Conservation (phyloP, 2,888 invertebrate genomes). For the Morinoia aosen region DNA sequence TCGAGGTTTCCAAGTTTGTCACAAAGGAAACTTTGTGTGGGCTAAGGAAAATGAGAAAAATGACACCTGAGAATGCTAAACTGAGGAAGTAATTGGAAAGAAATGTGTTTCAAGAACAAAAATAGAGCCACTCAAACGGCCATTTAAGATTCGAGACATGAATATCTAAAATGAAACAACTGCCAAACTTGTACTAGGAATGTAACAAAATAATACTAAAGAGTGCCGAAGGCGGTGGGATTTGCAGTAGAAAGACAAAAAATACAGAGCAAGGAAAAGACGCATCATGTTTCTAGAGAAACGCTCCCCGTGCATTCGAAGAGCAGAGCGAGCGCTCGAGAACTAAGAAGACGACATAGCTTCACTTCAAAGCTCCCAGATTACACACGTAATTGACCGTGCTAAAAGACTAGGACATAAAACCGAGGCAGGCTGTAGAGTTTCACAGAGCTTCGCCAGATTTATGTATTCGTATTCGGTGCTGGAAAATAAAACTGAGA, state of each 20-base stretch:
- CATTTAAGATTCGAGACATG: background rate
- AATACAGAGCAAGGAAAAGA: background rate
- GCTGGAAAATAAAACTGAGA: background rate
- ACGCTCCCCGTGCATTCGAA: background rate
- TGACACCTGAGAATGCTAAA: background rate
- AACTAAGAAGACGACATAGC: background rate
- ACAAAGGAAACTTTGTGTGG: background rate
- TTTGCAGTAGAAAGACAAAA: background rate
- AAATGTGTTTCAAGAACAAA: background rate
- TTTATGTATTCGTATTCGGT: background rate
- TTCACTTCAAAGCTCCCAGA: background rate
- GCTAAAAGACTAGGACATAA: background rate
- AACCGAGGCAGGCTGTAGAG: background rate
- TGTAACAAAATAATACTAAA: background rate
- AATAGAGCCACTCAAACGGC: background rate
- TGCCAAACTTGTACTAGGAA: background rate
- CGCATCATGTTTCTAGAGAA: background rate
- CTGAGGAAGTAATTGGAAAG: background rate
- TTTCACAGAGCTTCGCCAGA: background rate
- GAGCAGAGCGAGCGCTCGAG: background rate
- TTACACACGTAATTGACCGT: background rate
- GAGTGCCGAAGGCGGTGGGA: background rate
- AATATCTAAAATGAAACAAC: background rate
- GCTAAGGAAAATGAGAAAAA: background rate
- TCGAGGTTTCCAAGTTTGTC: background rate